Evolutionary conservation across 2,888 invertebrate genomes (phyloP).

Genomic region (Rhyacophila evoluta): DNA sequence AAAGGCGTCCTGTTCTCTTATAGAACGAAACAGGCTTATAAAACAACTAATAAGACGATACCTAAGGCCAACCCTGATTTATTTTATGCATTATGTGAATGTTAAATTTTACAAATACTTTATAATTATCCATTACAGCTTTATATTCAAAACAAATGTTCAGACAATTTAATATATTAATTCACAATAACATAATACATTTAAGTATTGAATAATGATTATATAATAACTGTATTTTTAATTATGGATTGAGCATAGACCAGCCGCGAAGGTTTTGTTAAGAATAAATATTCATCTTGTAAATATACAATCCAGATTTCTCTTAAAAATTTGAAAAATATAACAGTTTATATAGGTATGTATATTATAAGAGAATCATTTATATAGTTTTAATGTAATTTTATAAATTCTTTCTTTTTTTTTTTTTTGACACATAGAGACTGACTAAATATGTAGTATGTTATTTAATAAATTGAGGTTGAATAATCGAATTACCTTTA

Average conservation of each 20-base stretch:
- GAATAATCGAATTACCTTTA: constrained; percentile 44
- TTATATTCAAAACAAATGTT: constrained; percentile 25
- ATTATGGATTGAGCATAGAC: constrained; percentile 32
- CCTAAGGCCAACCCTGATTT: neutral
- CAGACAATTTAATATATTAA: constrained; percentile 27
- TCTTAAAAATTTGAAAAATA: constrained; percentile 29
- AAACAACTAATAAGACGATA: neutral
- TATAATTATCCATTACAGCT: constrained; percentile 18
- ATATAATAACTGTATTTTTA: constrained; percentile 23
- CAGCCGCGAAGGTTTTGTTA: constrained; percentile 8
- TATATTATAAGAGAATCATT: constrained; percentile 23
- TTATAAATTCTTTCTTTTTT: constrained; percentile 28
- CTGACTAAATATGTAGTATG: constrained; percentile 45
- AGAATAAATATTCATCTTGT: neutral
- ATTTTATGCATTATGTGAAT: constrained; percentile 19
- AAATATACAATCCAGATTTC: constrained; percentile 26
- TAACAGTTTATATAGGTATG: constrained; percentile 10
- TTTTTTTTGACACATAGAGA: constrained; percentile 54
- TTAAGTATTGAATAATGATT: constrained; percentile 3
- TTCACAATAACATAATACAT: constrained; percentile 11
- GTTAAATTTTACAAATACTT: constrained; percentile 11
- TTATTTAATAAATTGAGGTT: constrained; percentile 45
- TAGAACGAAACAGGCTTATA: neutral
- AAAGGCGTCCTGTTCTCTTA: neutral
- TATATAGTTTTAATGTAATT: constrained; percentile 15